Evolutionary conservation across 2,888 invertebrate species (phyloP).

Genomic region (Microctonus brassicae): DNA sequence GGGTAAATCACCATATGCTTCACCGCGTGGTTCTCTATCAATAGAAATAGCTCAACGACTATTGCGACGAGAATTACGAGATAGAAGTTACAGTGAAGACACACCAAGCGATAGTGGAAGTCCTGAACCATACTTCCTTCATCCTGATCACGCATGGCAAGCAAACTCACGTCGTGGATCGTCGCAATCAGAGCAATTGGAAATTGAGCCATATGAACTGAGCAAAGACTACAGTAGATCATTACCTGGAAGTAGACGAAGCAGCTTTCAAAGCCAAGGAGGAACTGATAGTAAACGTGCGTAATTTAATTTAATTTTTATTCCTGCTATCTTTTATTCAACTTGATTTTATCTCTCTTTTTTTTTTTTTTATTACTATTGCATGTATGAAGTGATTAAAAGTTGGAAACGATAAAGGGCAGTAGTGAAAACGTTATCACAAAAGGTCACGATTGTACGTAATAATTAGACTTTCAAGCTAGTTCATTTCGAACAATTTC

Average conservation of each 20-base stretch:
- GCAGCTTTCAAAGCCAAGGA: constrained; percentile 79
- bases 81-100: constrained; percentile 71
- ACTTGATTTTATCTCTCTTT: not conserved
- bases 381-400: not conserved
- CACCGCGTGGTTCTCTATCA: constrained; percentile 84
- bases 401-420: not conserved
- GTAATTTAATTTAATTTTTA: not conserved
- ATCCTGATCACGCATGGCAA: constrained; percentile 88
- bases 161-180: constrained; percentile 86
- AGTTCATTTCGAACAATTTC: not conserved
- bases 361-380: not conserved
- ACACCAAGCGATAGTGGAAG: constrained; percentile 68
- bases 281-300: constrained; percentile 67
- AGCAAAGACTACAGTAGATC: constrained; percentile 89
- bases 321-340: not conserved
- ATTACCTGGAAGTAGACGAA: constrained; percentile 85
- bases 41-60: constrained; percentile 77
- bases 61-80: constrained; percentile 80
- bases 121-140: constrained; percentile 76
- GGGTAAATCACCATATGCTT: constrained; percentile 81
- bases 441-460: not conserved
- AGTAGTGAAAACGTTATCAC: not conserved
- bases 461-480: not conserved
- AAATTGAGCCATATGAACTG: constrained; percentile 87
- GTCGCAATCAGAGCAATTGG: constrained; percentile 90